phyloP scores from a whole-genome alignment of 2,888 invertebrate genomes.

The Chelonus formosanus region DNA sequence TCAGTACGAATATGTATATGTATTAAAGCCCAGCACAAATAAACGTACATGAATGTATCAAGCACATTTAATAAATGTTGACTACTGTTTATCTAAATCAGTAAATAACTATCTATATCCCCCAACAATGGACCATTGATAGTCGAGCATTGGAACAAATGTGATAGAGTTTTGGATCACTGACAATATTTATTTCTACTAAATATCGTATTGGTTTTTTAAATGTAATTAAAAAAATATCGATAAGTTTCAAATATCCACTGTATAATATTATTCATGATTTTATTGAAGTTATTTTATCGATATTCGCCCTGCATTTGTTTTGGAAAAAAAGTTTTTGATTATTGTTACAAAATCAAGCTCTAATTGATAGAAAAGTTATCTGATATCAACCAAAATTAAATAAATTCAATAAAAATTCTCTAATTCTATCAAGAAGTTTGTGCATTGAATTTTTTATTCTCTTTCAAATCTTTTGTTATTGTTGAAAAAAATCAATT shows the following conservation, averaged over 20 bases:
- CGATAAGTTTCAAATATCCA: background rate
- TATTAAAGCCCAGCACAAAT: background rate
- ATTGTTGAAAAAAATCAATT: too few relatives aligned
- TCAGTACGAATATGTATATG: background rate
- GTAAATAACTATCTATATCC: constrained; percentile 5
- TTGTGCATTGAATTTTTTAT: too few relatives aligned
- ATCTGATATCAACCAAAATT: too few relatives aligned
- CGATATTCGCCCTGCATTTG: background rate
- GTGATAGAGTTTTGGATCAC: too few relatives aligned
- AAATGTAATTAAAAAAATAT: background rate
- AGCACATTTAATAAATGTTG: constrained; percentile 2
- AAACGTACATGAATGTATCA: background rate
- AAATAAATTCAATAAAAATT: too few relatives aligned
- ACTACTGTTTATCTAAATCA: constrained; percentile 6
- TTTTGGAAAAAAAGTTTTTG: too few relatives aligned
- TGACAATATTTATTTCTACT: background rate
- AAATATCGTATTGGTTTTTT: background rate
- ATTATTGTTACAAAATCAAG: too few relatives aligned
- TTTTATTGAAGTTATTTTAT: too few relatives aligned
- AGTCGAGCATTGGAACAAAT: background rate
- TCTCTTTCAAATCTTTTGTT: too few relatives aligned
- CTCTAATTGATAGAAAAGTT: too few relatives aligned
- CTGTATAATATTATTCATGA: too few relatives aligned
- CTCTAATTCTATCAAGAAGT: too few relatives aligned
- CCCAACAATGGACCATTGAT: background rate